Conservation (phyloP, 1,140 invertebrate species). For the Oreohelix idahoensis region DNA sequence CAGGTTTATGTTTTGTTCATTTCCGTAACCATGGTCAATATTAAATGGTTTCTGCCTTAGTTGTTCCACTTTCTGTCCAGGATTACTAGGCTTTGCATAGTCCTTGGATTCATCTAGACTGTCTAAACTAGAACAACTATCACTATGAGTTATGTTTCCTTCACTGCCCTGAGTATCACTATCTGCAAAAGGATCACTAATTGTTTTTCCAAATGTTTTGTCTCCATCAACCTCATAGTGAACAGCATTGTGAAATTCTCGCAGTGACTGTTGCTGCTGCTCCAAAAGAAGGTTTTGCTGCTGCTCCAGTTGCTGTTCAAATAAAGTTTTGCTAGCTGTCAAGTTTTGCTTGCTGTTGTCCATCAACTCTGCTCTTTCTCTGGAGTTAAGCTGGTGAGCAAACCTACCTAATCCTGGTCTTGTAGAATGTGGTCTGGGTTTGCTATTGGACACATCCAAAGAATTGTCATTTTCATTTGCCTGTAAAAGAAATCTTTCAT, state of each 20-base stretch:
- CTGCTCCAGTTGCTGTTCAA: slow-evolving; percentile 67
- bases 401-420: slow-evolving; percentile 23
- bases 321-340: slow-evolving; percentile 59
- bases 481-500: slow-evolving; percentile 5
- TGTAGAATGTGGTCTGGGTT: slow-evolving; percentile 30
- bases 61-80: background rate
- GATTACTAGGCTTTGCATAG: background rate
- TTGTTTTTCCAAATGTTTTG: background rate
- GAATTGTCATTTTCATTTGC: slow-evolving; percentile 41
- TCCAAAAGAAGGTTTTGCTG: slow-evolving; percentile 59
- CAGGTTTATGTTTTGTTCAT: background rate
- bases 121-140: slow-evolving; percentile 62
- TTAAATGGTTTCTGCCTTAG: background rate
- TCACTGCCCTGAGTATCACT: background rate
- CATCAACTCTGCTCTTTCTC: slow-evolving; percentile 49
- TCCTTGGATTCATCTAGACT: slow-evolving; percentile 51
- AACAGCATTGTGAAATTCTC: slow-evolving; percentile 60
- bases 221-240: slow-evolving; percentile 53
- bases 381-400: slow-evolving; percentile 36
- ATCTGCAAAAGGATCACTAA: background rate
- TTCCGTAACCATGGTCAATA: background rate
- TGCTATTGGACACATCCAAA: slow-evolving; percentile 48
- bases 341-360: slow-evolving; percentile 59
- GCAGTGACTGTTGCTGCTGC: slow-evolving; percentile 60
- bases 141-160: slow-evolving; percentile 20